Percentiles rank a stretch among this genome's conserved stretches.
Evolutionary conservation across 2,113 vertebrate genomes (phyloP).

Genomic region (Varanus komodoensis): DNA sequence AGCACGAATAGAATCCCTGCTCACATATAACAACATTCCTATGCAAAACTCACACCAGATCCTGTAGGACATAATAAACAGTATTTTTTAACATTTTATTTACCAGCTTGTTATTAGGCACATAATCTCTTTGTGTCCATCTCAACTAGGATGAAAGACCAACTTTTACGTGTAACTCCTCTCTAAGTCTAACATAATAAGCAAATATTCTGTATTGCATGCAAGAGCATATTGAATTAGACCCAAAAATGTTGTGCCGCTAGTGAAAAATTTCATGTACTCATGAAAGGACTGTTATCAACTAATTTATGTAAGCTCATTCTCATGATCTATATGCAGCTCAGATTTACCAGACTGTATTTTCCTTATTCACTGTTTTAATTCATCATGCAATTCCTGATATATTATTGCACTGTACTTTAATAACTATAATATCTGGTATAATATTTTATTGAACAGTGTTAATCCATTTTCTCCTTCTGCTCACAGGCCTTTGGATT

Average conservation of each 20-base stretch:
- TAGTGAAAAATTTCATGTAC: no score
- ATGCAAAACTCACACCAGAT: background rate
- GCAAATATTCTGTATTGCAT: background rate
- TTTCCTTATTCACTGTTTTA: background rate
- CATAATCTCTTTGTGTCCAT: background rate
- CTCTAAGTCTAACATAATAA: background rate
- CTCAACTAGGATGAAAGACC: background rate
- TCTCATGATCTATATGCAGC: background rate
- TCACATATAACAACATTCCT: background rate
- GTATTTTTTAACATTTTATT: background rate
- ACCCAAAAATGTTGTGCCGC: background rate
- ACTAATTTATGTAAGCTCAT: background rate
- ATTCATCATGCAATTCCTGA: background rate
- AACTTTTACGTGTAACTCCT: background rate
- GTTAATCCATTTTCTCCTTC: background rate
- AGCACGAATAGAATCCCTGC: background rate
- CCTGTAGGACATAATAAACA: background rate
- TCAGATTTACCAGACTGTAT: background rate
- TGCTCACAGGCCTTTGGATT: background rate
- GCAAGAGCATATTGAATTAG: background rate
- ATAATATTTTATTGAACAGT: background rate
- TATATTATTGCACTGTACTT: background rate
- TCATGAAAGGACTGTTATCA: no score
- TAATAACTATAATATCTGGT: background rate
- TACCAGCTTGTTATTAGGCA: background rate